phyloP scores from a whole-genome alignment of 1,140 invertebrate genomes.

The Argopecten irradians region DNA sequence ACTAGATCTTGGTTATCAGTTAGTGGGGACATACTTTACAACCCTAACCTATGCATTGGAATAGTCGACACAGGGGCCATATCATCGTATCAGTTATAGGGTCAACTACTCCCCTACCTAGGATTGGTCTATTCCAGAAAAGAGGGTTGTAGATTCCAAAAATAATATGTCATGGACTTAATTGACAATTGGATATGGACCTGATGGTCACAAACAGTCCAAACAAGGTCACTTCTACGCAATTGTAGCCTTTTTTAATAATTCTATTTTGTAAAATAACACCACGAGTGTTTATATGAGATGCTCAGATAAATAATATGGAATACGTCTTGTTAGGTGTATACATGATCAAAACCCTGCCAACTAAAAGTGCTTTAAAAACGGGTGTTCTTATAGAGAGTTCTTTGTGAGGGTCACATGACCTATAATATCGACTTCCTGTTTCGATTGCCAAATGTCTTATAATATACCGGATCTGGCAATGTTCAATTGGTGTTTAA shows the following conservation, averaged over 20 bases:
- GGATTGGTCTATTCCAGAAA: neutral
- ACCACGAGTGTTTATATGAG: neutral
- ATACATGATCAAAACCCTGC: neutral
- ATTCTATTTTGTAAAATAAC: neutral
- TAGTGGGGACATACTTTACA: neutral
- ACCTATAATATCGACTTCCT: constrained; percentile 1
- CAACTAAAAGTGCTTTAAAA: neutral
- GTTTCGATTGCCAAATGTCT: neutral
- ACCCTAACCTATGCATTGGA: neutral
- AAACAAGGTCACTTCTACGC: constrained; percentile 11
- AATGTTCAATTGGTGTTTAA: neutral
- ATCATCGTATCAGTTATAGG: too few relatives aligned
- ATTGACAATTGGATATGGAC: neutral
- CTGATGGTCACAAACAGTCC: neutral
- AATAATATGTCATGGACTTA: neutral
- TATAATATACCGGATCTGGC: neutral
- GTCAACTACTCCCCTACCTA: too few relatives aligned
- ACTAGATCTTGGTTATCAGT: neutral
- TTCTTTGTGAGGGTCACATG: neutral
- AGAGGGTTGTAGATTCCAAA: neutral
- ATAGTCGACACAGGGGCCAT: too few relatives aligned
- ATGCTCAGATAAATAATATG: constrained; percentile 6
- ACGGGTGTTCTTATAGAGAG: neutral
- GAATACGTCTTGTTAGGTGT: neutral
- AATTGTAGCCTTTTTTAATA: too few relatives aligned